Evolutionary conservation across 2,888 invertebrate genomes (phyloP).

Genomic region (Lycocerus yunnanus): DNA sequence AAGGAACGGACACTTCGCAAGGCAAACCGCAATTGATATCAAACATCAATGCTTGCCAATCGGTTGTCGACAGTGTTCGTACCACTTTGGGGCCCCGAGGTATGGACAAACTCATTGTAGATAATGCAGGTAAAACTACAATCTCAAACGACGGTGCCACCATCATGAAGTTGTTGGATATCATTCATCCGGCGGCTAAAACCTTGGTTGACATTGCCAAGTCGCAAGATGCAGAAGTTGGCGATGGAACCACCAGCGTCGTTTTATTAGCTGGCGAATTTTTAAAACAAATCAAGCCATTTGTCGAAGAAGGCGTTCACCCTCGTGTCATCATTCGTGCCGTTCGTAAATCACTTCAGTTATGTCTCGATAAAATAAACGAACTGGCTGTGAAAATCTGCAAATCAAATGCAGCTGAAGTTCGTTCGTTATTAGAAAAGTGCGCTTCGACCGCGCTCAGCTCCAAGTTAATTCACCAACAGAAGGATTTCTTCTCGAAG

Average conservation of each 20-base stretch:
- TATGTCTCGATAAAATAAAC: constrained; percentile 82
- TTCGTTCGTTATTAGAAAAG: constrained; percentile 72
- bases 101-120: constrained; percentile 98
- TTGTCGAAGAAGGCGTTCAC: constrained; percentile 95
- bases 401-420: constrained; percentile 64
- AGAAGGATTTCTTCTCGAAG: constrained; percentile 93
- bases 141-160: constrained; percentile 99
- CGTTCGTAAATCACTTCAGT: constrained; percentile 79
- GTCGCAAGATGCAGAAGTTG: constrained; percentile 98
- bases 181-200: constrained; percentile 97
- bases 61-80: constrained; percentile 93
- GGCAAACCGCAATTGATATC: constrained; percentile 95
- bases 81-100: constrained; percentile 98
- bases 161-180: constrained; percentile 96
- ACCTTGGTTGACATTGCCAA: constrained; percentile 98
- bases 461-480: constrained; percentile 95
- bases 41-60: constrained; percentile 96
- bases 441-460: constrained; percentile 97
- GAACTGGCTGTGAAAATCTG: constrained; percentile 82
- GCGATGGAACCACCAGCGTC: constrained; percentile 98
- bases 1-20: constrained; percentile 96
- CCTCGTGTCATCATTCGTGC: constrained; percentile 92
- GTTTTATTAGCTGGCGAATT: constrained; percentile 95
- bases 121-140: constrained; percentile 85
- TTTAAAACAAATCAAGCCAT: constrained; percentile 91